Conservation (phyloP, 2,797 vertebrate species). For the Danio tinwini region DNA sequence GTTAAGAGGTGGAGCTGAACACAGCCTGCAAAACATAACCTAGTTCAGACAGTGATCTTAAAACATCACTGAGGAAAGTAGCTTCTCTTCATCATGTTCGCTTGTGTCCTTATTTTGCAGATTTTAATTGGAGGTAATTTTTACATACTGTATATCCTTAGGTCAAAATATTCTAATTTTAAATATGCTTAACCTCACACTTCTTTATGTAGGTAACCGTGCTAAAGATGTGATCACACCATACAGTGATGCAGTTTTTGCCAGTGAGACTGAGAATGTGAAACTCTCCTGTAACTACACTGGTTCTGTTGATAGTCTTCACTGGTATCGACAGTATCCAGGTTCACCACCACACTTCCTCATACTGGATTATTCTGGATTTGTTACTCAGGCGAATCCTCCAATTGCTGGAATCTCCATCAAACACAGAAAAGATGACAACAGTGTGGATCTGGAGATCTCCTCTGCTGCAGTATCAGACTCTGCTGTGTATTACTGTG, state of each 20-base stretch:
- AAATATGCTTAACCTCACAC: neutral
- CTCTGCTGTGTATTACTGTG: conserved; percentile 43
- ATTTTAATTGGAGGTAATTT: neutral
- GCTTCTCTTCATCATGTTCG: neutral
- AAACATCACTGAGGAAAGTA: neutral
- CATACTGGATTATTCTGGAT: neutral
- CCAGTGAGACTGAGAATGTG: neutral
- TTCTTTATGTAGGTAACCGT: neutral
- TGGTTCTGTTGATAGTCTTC: conserved; percentile 10
- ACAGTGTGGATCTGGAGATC: conserved; percentile 25
- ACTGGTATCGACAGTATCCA: conserved; percentile 38
- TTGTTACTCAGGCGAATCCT: neutral
- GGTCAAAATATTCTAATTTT: neutral
- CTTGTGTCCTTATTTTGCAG: neutral
- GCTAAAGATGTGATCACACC: conserved; percentile 17
- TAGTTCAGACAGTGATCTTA: neutral
- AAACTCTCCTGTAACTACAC: conserved; percentile 42
- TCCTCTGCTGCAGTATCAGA: conserved; percentile 37
- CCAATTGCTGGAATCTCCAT: conserved; percentile 13
- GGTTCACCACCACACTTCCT: conserved; percentile 13
- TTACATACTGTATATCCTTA: neutral
- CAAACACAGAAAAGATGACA: neutral
- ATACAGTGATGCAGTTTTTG: neutral
- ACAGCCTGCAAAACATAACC: neutral
- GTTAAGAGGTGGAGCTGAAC: neutral